Evolutionary conservation across 2,888 invertebrate species (phyloP), one percentile per base, ranked within the genome.

Genomic region (Archips xylosteana): DNA sequence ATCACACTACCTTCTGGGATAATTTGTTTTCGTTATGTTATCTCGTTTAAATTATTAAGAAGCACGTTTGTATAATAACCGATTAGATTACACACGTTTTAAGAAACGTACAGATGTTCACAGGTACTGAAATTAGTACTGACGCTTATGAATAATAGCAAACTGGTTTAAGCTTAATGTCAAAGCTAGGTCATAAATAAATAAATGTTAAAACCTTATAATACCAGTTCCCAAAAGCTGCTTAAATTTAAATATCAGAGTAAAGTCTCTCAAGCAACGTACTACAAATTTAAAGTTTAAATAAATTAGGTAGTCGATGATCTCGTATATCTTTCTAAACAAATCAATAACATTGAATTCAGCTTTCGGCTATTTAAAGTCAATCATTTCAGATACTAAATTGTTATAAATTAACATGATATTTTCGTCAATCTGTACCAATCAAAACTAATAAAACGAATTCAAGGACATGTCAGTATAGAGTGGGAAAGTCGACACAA

Each of bases 361-460:
- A 62, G 12, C 23, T 45, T 62, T 47, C 63, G n/a, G 34, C 63
- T 47, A 32, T 64, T 64, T 34, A 34, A 13, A 54, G 34, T 23
- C 42, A 57, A 62, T 70, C 63, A 36, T 63, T 57, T 63, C 62
- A 47, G 39, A 57, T 32, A 47, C 15, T 49, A 68, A 68, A 68
- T 68, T 68, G 72, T 54, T 49, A 68, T 47, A 49, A 68, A 73
- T 72, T 63, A 72, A 34, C 23, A 57, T 72, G 54, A 45, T 42
- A 51, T 65, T 45, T 70, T 70, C 45, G 68, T 61, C 65, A 70
- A 75, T 67, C 63, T 54, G 10, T 23, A 34, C 45, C 62, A 67
- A 74, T 70, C 68, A 66, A 61, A 65, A 45, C 13, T 36, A 54
- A 70, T 70, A 57, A 49, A 63, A 34, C 2, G 36, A 42, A 70